Conservation (phyloP, 2,888 invertebrate genomes). For the Lutraria lutraria region DNA sequence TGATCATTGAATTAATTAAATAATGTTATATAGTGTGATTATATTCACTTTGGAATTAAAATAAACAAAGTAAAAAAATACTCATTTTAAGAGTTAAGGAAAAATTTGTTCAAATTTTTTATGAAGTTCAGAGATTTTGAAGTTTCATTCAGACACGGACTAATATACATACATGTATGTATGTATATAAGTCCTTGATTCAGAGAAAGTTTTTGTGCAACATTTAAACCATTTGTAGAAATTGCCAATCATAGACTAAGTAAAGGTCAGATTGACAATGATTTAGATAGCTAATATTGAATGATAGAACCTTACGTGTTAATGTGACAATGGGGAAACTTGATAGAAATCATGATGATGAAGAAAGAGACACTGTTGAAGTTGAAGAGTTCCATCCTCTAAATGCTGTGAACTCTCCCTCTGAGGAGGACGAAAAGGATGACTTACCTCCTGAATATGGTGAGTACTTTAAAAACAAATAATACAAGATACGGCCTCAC, state of each 20-base stretch:
- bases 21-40: no score
- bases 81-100: no score
- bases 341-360: conserved; percentile 7
- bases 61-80: no score
- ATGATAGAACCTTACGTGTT: neutral
- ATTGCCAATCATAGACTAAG: neutral
- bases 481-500: no score
- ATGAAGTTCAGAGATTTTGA: no score
- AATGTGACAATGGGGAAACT: conserved; percentile 17
- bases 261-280: no score
- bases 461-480: conserved; percentile 13
- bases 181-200: neutral
- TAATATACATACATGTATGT: no score
- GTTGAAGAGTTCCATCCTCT: conserved; percentile 61
- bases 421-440: conserved; percentile 7
- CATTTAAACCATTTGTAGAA: conserved; percentile 4
- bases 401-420: conserved; percentile 32
- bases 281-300: no score
- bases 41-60: no score
- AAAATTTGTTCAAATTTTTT: no score
- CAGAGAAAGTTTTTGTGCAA: neutral
- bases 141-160: no score
- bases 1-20: no score
- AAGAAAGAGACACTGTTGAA: conserved; percentile 47
- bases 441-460: conserved; percentile 44